Percentiles rank a stretch among this genome's conserved stretches.
These are phyloP conservation scores for Paratilapia polleni DNA, from an alignment of 2,113 vertebrate genomes.

Conservation along the genomic window DNA sequence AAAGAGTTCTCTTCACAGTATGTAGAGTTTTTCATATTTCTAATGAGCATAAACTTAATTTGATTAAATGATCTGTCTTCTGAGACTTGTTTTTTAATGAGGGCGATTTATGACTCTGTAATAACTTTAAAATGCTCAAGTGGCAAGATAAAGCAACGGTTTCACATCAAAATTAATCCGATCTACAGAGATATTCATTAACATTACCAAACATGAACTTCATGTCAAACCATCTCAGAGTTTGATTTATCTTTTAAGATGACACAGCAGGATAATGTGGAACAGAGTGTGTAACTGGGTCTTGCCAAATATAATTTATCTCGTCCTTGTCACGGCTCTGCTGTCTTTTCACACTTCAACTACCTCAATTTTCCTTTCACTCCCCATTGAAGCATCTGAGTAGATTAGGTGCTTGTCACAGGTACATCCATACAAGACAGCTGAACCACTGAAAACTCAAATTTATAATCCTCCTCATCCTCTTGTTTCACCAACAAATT, in stretches of 20 bases:
- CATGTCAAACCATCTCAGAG: background rate
- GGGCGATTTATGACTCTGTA: background rate
- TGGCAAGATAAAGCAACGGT: background rate
- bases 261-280: constrained; percentile 8
- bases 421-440: constrained; percentile 12
- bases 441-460: background rate
- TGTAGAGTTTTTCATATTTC: constrained; percentile 21
- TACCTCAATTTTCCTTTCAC: background rate
- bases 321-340: constrained; percentile 9
- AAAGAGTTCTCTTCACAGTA: background rate
- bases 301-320: constrained; percentile 17
- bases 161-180: constrained; percentile 12
- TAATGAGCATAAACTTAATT: constrained; percentile 24
- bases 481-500: background rate
- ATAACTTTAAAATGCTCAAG: background rate
- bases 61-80: background rate
- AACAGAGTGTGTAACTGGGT: background rate
- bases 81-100: background rate
- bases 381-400: constrained; percentile 13
- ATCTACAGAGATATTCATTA: background rate
- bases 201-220: background rate
- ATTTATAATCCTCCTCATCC: background rate
- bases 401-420: constrained; percentile 21
- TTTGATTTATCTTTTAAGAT: background rate
- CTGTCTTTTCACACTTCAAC: constrained; percentile 39